Conservation (phyloP, 2,888 invertebrate genomes). For the Parnassius orleans region DNA sequence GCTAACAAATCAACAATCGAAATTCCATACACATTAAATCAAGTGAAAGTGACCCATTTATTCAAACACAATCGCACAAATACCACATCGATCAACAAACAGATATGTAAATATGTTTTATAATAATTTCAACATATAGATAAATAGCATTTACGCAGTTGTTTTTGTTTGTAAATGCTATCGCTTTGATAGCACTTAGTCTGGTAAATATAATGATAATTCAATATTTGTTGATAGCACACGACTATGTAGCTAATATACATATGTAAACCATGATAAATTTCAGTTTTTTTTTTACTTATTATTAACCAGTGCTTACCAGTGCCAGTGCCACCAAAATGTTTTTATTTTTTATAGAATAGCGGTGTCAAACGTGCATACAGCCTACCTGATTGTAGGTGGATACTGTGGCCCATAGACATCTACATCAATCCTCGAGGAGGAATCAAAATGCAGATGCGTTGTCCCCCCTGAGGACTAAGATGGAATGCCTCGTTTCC, state of each 20-base stretch:
- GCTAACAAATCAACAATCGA: slow-evolving; percentile 4
- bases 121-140: slow-evolving; percentile 38
- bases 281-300: not conserved
- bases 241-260: slow-evolving; percentile 8
- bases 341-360: too few species aligned
- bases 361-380: too few species aligned
- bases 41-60: slow-evolving; percentile 9
- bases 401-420: too few species aligned
- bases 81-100: slow-evolving; percentile 23
- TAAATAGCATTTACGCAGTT: slow-evolving; percentile 23
- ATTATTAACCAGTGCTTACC: too few species aligned
- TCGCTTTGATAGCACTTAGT: slow-evolving; percentile 25
- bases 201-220: slow-evolving; percentile 30
- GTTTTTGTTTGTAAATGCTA: slow-evolving; percentile 32
- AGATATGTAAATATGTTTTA: slow-evolving; percentile 32
- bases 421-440: too few species aligned
- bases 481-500: too few species aligned
- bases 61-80: slow-evolving; percentile 10
- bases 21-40: slow-evolving; percentile 16
- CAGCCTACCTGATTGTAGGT: too few species aligned
- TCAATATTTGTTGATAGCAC: slow-evolving; percentile 30
- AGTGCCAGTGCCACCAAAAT: too few species aligned
- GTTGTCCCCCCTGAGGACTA: too few species aligned
- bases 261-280: slow-evolving; percentile 2
- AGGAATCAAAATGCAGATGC: too few species aligned